Conservation (phyloP, 2,113 vertebrate genomes). For the Elgaria multicarinata region DNA sequence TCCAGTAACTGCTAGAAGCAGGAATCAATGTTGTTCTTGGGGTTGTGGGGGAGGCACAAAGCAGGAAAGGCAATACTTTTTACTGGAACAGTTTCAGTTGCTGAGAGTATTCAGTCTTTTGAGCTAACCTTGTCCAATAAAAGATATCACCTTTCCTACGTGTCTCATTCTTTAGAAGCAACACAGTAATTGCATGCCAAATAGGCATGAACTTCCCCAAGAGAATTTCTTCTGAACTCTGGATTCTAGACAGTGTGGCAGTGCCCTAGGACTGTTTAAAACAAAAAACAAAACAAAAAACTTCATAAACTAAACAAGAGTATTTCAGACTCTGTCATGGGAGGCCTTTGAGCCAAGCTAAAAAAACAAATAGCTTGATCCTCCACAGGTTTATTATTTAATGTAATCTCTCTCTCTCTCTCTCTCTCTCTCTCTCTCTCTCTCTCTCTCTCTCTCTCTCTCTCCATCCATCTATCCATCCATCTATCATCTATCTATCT, state of each 20-base stretch:
- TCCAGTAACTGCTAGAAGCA: background rate
- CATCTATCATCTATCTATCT: too few species aligned
- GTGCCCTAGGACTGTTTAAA: background rate
- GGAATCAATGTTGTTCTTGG: background rate
- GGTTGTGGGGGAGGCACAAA: background rate
- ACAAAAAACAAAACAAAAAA: background rate
- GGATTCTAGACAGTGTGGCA: background rate
- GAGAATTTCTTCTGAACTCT: background rate
- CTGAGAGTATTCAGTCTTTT: background rate
- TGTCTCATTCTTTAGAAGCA: background rate
- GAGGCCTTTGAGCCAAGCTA: background rate
- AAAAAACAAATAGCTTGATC: background rate
- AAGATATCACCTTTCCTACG: slow-evolving; percentile 1
- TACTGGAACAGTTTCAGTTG: background rate
- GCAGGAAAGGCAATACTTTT: background rate
- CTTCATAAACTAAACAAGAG: background rate
- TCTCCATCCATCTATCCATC: background rate
- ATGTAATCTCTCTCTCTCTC: too few species aligned
- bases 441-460: too few species aligned
- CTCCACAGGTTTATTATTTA: background rate
- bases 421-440: too few species aligned
- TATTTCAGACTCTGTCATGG: background rate
- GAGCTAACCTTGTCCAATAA: slow-evolving; percentile 12
- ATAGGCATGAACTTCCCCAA: background rate
- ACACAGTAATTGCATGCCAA: background rate